Base-by-base conservation (phyloP, 1,140 invertebrate genomes). In the Drosophila arawakana region DNA sequence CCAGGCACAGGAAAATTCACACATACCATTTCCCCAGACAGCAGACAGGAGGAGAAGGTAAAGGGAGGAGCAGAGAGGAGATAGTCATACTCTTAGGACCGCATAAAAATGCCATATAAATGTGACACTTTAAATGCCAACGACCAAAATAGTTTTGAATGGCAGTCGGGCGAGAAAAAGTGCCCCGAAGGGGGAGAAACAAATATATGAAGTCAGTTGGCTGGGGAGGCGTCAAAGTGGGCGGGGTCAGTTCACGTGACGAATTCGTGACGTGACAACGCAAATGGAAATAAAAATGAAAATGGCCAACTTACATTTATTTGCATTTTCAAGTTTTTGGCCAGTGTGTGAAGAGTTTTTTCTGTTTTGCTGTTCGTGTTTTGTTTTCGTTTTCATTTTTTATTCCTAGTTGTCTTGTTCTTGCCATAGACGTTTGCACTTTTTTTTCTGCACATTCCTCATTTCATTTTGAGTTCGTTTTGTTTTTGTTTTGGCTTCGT, bases 41-140 rank as follows among this genome's bases (percentile, higher is more conserved):
- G 41, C 25, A 30, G 9, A n/a, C n/a, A n/a, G 43, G 21, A 6
- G 34, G 30, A 25, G 25, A 3, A 25, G 25, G 25, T 25, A 25
- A 1, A 25, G 25, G 25, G 8, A 25, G 30, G 30, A 43, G 62
- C 21, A 8, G 11, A 10, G 21, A 6, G 34, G 37, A 30, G 8
- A 15, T 34, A 54, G 71, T 59, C 39, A 65, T 59, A 55, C 70
- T 73, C 63, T 54, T 66, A 73, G 68, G 60, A 86, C 66, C 84
- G 76, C 49, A 88, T 88, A 89, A 88, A 88, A 88, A 78, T 89
- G 65, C 84, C 84, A 88, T 89, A 84, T 81, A 88, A 88, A 88
- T 88, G 84, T 88, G 84, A 84, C 85, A 88, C 84, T 88, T 84
- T 78, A 88, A 88, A 88, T 88, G 84, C 84, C 84, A 89, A 89